Evolutionary conservation across 2,797 vertebrate species (phyloP).

Genomic region (Tachyglossus aculeatus): DNA sequence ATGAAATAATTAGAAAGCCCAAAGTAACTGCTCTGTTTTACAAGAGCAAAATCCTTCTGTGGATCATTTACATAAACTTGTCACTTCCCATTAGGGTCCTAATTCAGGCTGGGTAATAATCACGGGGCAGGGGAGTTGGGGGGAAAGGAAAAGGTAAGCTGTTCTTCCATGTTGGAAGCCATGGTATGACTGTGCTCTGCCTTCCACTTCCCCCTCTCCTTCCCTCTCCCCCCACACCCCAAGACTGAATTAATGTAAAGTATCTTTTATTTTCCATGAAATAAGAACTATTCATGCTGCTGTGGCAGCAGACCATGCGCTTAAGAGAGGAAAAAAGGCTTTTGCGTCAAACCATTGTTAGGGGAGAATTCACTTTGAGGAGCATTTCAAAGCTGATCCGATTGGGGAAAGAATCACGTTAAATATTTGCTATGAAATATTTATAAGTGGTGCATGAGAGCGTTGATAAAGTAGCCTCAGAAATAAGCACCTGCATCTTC

Average conservation of each 20-base stretch:
- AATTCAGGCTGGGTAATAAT: slow-evolving; percentile 68
- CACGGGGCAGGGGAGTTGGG: slow-evolving; percentile 57
- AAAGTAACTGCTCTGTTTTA: slow-evolving; percentile 87
- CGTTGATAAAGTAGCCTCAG: slow-evolving; percentile 73
- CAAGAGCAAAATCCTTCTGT: slow-evolving; percentile 79
- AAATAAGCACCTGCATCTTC: slow-evolving; percentile 70
- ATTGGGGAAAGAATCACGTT: slow-evolving; percentile 78
- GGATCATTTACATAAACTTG: slow-evolving; percentile 85
- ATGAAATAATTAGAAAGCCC: slow-evolving; percentile 99
- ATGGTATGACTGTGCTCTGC: slow-evolving; percentile 65
- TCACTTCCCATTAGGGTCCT: slow-evolving; percentile 78
- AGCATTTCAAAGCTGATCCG: slow-evolving; percentile 78
- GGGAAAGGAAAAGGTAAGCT: slow-evolving; percentile 64
- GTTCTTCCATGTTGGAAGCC: slow-evolving; percentile 58
- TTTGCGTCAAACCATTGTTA: slow-evolving; percentile 83
- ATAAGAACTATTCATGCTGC: slow-evolving; percentile 82
- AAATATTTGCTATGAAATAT: slow-evolving; percentile 86
- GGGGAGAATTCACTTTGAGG: slow-evolving; percentile 77
- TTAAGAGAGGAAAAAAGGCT: slow-evolving; percentile 71
- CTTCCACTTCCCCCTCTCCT: slow-evolving; percentile 19
- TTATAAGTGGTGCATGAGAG: slow-evolving; percentile 77
- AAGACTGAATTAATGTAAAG: slow-evolving; percentile 72
- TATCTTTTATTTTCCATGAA: slow-evolving; percentile 79
- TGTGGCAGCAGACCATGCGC: slow-evolving; percentile 81
- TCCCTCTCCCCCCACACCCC: slow-evolving; percentile 22